Conservation (phyloP, 1,140 invertebrate species). For the Tenebrio molitor region DNA sequence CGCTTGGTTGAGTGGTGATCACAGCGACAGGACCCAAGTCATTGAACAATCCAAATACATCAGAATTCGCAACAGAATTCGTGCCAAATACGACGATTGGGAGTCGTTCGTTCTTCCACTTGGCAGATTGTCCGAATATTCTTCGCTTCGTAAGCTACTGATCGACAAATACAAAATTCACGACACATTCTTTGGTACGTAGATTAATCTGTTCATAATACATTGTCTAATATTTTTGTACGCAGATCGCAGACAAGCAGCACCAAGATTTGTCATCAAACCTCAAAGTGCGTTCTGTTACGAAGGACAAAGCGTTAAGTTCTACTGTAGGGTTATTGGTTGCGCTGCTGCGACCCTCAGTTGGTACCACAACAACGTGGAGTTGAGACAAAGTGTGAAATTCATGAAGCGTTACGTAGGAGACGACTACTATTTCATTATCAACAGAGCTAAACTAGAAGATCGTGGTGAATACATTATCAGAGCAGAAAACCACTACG, state of each 20-base stretch:
- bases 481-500: constrained; percentile 97
- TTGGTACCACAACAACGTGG: constrained; percentile 95
- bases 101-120: constrained; percentile 93
- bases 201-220: constrained; percentile 9
- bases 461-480: constrained; percentile 98
- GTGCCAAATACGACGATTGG: constrained; percentile 91
- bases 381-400: constrained; percentile 97
- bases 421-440: constrained; percentile 97
- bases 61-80: constrained; percentile 88
- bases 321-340: constrained; percentile 97
- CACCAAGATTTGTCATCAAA: constrained; percentile 97
- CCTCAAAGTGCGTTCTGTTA: constrained; percentile 95
- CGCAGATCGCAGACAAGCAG: constrained; percentile 94
- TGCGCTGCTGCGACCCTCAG: constrained; percentile 93
- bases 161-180: constrained; percentile 98
- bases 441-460: constrained; percentile 94
- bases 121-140: constrained; percentile 97
- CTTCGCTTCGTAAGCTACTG: constrained; percentile 94
- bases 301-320: constrained; percentile 97
- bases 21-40: constrained; percentile 79
- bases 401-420: constrained; percentile 98
- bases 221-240: constrained; percentile 23
- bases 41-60: constrained; percentile 89
- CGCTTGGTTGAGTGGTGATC: constrained; percentile 92
- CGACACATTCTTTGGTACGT: constrained; percentile 92